A percentile compares a stretch with the other conserved stretches of the same genome.
Conservation (phyloP, 2,888 invertebrate genomes). For the Hedya salicella region DNA sequence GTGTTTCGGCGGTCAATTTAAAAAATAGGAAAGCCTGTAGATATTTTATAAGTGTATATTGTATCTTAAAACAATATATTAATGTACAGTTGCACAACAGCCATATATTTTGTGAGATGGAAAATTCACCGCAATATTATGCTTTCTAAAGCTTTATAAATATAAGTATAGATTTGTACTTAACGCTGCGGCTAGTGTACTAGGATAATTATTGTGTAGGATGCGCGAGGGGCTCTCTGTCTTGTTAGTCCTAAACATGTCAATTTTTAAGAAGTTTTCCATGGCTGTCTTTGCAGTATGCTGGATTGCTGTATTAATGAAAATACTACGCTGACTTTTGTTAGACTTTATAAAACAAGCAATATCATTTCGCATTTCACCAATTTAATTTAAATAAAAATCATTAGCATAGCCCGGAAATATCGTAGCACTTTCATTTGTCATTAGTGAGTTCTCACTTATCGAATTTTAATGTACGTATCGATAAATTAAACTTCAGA, state of each 20-base stretch:
- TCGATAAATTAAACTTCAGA: too few species aligned
- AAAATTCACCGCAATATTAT: constrained; percentile 51
- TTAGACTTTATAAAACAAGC: background rate
- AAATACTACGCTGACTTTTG: background rate
- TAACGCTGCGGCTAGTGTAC: constrained; percentile 45
- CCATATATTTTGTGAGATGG: constrained; percentile 64
- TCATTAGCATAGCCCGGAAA: too few species aligned
- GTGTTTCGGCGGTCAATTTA: constrained; percentile 59
- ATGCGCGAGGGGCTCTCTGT: constrained; percentile 59
- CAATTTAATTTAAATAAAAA: too few species aligned
- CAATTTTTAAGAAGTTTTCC: constrained; percentile 54
- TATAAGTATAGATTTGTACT: constrained; percentile 52
- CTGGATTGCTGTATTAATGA: constrained; percentile 29
- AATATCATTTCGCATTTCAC: too few species aligned
- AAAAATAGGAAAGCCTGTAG: constrained; percentile 54
- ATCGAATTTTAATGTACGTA: too few species aligned
- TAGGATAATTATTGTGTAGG: constrained; percentile 46
- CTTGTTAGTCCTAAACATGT: constrained; percentile 58
- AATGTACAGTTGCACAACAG: constrained; percentile 67
- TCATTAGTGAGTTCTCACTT: too few species aligned
- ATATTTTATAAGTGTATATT: constrained; percentile 54
- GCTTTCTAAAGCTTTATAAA: constrained; percentile 66
- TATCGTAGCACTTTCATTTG: too few species aligned
- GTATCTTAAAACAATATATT: constrained; percentile 50
- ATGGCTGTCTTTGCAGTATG: constrained; percentile 10